These are phyloP conservation scores for Eulemur albifrons DNA, from an alignment of 2,797 vertebrate genomes.

Conservation along the genomic window DNA sequence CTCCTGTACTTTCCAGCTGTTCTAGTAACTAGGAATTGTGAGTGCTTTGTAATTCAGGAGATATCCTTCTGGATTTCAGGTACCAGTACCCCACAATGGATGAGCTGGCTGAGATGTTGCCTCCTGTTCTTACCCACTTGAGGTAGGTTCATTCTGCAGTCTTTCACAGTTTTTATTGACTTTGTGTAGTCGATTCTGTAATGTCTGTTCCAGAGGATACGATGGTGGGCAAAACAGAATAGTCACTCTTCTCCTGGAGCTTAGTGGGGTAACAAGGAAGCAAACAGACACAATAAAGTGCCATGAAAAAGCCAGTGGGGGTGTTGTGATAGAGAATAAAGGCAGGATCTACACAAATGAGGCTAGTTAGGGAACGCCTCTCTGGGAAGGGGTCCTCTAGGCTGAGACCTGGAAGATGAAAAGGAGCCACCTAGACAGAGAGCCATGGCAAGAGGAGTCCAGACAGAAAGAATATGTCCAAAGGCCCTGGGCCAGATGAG, in stretches of 20 bases:
- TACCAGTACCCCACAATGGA: constrained; percentile 96
- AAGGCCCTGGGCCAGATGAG: not conserved
- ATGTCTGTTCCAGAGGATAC: not conserved
- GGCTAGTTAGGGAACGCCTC: not conserved
- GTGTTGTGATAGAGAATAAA: not conserved
- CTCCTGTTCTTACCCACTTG: constrained; percentile 91
- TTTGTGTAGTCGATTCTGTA: not conserved
- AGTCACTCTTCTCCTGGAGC: not conserved
- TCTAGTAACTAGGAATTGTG: not conserved
- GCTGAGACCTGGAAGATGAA: not conserved
- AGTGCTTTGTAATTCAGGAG: not conserved
- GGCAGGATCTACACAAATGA: not conserved
- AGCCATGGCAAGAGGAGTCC: not conserved
- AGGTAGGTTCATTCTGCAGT: constrained; percentile 86
- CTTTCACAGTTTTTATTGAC: not conserved
- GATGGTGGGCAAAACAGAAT: not conserved
- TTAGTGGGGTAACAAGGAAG: not conserved
- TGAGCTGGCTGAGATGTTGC: constrained; percentile 95
- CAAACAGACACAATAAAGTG: not conserved
- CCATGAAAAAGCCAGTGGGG: not conserved
- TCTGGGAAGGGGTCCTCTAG: not conserved
- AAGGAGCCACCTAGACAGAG: not conserved
- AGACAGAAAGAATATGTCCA: not conserved
- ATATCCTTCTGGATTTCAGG: constrained; percentile 82
- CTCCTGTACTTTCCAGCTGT: not conserved